Conservation (phyloP, 2,797 vertebrate genomes). For the Poliocrania exsul region DNA sequence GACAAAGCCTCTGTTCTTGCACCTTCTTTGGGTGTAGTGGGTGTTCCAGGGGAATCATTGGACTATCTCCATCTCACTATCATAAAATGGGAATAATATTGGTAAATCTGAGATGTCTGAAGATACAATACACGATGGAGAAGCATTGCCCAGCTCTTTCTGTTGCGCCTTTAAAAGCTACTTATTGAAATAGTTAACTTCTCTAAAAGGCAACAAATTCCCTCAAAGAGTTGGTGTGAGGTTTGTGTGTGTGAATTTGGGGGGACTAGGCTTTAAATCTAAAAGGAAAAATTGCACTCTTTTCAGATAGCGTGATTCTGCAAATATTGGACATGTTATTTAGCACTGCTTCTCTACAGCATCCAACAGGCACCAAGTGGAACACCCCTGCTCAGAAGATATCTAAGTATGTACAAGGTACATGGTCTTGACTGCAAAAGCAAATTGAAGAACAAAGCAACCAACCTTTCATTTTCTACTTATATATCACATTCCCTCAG, state of each 20-base stretch:
- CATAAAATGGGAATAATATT: not conserved
- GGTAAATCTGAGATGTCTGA: not conserved
- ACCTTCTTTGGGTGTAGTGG: not conserved
- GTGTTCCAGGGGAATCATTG: not conserved
- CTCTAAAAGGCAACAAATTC: not conserved
- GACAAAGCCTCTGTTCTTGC: not conserved
- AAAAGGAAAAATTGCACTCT: not conserved
- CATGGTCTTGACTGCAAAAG: not conserved
- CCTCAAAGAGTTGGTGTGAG: accelerated
- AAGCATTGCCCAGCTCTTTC: not conserved
- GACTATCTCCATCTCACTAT: not conserved
- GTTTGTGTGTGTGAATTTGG: not conserved
- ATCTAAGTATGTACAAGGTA: not conserved
- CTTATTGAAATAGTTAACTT: accelerated
- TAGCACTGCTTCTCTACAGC: not conserved
- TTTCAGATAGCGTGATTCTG: not conserved
- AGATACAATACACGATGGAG: accelerated
- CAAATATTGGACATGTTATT: not conserved
- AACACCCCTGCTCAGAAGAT: not conserved
- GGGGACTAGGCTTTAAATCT: not conserved
- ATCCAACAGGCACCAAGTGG: not conserved
- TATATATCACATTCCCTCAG: not conserved
- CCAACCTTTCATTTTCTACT: not conserved
- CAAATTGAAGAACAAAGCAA: not conserved
- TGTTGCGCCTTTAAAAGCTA: not conserved